Percentiles rank a stretch among this genome's conserved stretches.
Conservation (phyloP, 2,113 vertebrate species). For the Glaucomys volans region DNA sequence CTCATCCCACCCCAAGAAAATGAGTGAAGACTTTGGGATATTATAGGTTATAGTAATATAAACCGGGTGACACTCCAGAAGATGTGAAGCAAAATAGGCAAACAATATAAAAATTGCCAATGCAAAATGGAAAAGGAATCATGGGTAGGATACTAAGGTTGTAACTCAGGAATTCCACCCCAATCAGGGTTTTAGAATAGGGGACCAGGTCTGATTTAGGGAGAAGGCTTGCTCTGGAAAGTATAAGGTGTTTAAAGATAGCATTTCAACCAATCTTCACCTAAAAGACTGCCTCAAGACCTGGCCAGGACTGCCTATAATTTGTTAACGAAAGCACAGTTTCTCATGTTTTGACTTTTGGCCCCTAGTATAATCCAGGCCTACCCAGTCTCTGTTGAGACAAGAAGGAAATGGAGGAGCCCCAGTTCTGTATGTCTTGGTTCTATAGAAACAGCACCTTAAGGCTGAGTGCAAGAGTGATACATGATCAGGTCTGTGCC, state of each 20-base stretch:
- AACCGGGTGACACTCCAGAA: background rate
- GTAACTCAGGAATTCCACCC: background rate
- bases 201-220: background rate
- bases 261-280: background rate
- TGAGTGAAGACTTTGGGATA: background rate
- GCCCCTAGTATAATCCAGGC: background rate
- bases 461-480: background rate
- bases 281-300: background rate
- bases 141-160: background rate
- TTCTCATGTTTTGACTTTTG: constrained; percentile 15
- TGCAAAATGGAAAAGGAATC: background rate
- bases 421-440: background rate
- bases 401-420: background rate
- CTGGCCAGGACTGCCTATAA: background rate
- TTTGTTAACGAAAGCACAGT: background rate
- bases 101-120: background rate
- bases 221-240: background rate
- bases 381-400: background rate
- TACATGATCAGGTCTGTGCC: background rate
- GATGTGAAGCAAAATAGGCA: background rate
- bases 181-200: constrained; percentile 3
- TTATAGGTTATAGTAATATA: background rate
- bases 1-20: background rate
- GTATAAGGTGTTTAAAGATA: background rate
- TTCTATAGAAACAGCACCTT: background rate